Percentiles rank a stretch among this genome's conserved stretches.
phyloP scores from a whole-genome alignment of 2,888 invertebrate genomes.

The Teleiodes luculella region DNA sequence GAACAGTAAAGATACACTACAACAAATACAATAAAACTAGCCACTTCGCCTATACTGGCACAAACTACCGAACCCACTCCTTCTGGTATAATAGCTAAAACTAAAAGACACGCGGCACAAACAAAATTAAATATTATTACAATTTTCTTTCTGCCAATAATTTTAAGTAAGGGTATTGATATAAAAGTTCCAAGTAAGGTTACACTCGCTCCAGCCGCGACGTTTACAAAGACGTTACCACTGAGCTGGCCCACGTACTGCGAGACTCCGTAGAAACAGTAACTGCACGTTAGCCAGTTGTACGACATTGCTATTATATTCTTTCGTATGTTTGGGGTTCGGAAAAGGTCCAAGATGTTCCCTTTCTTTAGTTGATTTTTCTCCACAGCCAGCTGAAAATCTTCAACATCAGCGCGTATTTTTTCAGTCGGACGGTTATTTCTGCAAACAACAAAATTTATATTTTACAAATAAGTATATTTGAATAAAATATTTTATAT shows the following conservation, averaged over 20 bases:
- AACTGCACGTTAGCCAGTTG: slow-evolving; percentile 89
- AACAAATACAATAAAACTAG: slow-evolving; percentile 90
- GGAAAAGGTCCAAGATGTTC: slow-evolving; percentile 81
- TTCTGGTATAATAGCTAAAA: slow-evolving; percentile 76
- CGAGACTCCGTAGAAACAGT: slow-evolving; percentile 87
- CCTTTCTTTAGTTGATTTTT: slow-evolving; percentile 66
- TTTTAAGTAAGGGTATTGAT: slow-evolving; percentile 81
- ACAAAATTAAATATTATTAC: slow-evolving; percentile 81
- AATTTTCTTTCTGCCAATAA: slow-evolving; percentile 82
- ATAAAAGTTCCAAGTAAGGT: slow-evolving; percentile 79
- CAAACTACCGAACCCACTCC: slow-evolving; percentile 74
- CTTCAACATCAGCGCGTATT: slow-evolving; percentile 61
- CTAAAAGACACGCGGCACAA: slow-evolving; percentile 79
- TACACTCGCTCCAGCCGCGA: slow-evolving; percentile 85
- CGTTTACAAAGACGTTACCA: slow-evolving; percentile 89
- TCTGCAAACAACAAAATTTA: slow-evolving; percentile 53
- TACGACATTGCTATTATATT: slow-evolving; percentile 85
- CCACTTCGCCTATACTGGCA: slow-evolving; percentile 86
- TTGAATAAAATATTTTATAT: no score
- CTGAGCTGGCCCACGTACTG: slow-evolving; percentile 89
- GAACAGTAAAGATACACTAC: slow-evolving; percentile 91
- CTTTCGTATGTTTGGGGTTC: slow-evolving; percentile 84
- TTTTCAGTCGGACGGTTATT: slow-evolving; percentile 70
- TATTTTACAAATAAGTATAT: background rate
- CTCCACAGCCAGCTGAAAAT: slow-evolving; percentile 45